Evolutionary conservation across 2,113 vertebrate genomes (phyloP).

Genomic region (Illadopsis cleaveri): DNA sequence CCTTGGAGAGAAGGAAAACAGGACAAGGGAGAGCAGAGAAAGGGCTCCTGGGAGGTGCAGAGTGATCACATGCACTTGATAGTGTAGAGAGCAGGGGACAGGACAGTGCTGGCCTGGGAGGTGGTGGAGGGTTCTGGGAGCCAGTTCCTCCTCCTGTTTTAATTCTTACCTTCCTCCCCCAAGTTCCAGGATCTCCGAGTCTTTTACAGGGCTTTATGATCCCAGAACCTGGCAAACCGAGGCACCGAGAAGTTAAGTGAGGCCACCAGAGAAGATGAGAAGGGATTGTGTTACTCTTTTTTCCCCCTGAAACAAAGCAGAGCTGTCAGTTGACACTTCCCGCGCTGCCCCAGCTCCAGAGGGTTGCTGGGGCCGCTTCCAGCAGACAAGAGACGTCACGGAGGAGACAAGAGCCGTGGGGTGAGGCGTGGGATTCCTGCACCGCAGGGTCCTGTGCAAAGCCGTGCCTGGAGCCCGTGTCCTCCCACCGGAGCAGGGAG

Average conservation of each 20-base stretch:
- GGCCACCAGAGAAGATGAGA: conserved; percentile 65
- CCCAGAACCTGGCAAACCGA: conserved; percentile 29
- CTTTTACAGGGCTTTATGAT: background rate
- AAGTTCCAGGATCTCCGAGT: background rate
- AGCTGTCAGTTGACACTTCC: conserved; percentile 62
- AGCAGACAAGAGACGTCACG: conserved; percentile 23
- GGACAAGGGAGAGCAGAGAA: background rate
- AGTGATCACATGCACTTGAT: fast-evolving
- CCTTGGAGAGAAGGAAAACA: background rate
- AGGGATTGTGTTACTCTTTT: conserved; percentile 56
- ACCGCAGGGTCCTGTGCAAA: background rate
- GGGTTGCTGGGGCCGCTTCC: conserved; percentile 30
- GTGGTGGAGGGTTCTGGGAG: background rate
- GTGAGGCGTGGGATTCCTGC: conserved; percentile 16
- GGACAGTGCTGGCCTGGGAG: background rate
- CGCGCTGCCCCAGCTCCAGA: conserved; percentile 9
- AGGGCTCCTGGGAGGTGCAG: background rate
- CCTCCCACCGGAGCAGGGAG: background rate
- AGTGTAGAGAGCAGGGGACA: background rate
- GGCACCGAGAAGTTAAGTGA: background rate
- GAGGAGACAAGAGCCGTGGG: background rate
- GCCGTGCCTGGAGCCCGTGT: background rate
- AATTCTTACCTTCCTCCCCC: background rate
- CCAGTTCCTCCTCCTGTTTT: background rate
- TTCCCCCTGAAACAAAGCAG: conserved; percentile 61